Base-by-base conservation (phyloP, 2,797 vertebrate genomes). In the Paramormyrops hopkinsi region DNA sequence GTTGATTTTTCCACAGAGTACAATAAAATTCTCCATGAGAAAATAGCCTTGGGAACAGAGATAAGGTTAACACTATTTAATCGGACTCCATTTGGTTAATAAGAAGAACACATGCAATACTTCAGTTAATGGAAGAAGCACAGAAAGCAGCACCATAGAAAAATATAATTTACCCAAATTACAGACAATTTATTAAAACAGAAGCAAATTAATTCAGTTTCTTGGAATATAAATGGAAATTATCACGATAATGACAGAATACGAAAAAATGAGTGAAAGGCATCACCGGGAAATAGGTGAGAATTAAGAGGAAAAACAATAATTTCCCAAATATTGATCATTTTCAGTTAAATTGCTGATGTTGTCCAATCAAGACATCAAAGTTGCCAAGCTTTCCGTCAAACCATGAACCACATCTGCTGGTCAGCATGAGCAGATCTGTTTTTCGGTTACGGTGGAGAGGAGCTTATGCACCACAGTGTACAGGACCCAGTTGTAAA, bases 11-110 rank as follows among this genome's bases (percentile, higher is more conserved):
- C 46, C 82, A 51, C 41, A 44, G 73, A 79, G 37, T 79, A 79
- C 73, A 79, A 41, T 79, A 41, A 41, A 79, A 79, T 44, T 44
- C 37, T 79, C 73, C 41, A 79, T 44, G 37, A 79, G 73, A 44
- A 79, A 79, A 79, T 79, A 79, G 73, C 73, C 37, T 79, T 79
- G 73, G 73, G 73, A 79, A 44, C 17, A 79, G 73, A 79, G 41
- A 79, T 79, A 79, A 79, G 73, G 73, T 79, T 79, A 79, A 79
- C 73, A 79, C 73, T 79, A 79, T 79, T 79, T 79, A 79, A 79
- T 79, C 73, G 29, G 73, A 79, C 73, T 79, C 37, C 41, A 79
- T 79, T 79, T 79, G 73, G 41, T 79, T 79, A 44, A 79, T 79
- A 79, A n/a, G 25, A 73, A 73, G 14, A n/a, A n/a, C 37, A 44